phyloP scores from a whole-genome alignment of 2,113 vertebrate genomes.

The Catharus fuscescens region DNA sequence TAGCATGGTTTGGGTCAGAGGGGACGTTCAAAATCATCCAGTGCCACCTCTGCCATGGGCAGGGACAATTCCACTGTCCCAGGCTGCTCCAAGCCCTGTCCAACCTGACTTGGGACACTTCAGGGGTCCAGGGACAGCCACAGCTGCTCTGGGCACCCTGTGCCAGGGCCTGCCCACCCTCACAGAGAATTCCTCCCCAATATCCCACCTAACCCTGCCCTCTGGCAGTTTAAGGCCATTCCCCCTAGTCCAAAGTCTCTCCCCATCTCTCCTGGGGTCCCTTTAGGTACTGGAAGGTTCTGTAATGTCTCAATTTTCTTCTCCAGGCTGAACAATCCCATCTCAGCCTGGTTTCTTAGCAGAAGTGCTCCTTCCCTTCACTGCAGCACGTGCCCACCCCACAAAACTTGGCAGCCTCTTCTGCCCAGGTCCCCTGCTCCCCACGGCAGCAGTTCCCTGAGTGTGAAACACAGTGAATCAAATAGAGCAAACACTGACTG shows the following conservation, averaged over 20 bases:
- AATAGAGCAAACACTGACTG: accelerated
- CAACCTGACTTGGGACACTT: accelerated
- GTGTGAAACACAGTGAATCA: neutral
- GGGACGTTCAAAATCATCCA: neutral
- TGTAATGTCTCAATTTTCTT: neutral
- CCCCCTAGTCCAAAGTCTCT: neutral
- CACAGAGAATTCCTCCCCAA: neutral
- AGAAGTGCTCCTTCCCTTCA: neutral
- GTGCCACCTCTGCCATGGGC: neutral
- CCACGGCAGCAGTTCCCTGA: neutral
- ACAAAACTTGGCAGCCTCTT: neutral
- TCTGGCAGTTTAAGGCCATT: neutral
- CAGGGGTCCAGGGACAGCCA: neutral
- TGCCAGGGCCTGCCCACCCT: accelerated
- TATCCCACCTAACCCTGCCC: neutral
- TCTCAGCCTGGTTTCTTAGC: neutral
- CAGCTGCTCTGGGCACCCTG: neutral
- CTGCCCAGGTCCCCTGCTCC: neutral
- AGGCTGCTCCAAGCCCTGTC: accelerated
- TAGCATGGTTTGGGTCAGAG: neutral
- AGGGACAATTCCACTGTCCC: neutral
- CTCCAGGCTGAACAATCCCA: neutral
- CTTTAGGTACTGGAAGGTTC: neutral
- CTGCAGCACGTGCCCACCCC: neutral
- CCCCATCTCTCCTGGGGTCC: neutral